Evolutionary conservation across 2,113 vertebrate species (phyloP), one percentile per base, ranked within the genome.

Genomic region (Microtus montanus): DNA sequence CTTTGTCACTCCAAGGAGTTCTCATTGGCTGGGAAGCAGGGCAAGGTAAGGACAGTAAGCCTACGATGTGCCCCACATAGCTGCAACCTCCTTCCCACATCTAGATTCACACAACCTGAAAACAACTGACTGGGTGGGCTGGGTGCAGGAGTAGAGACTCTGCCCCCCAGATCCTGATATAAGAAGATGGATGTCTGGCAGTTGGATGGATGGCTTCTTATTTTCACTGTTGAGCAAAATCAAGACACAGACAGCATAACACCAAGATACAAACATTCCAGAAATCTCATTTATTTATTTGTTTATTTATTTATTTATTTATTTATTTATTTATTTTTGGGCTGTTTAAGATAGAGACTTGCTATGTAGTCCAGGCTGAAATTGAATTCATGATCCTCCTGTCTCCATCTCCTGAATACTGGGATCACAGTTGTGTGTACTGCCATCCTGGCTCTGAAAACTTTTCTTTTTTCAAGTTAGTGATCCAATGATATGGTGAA

Each of bases 221-320:
- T 87, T 95, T 93, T 78, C 38, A 84, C 35, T 87, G 19, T 63
- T 70, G 90, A 35, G 28, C 86, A 87, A 70, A 64, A 73, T 26
- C 47, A 73, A 83, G 33, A 94, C 68, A 24, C 77, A 73, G 68
- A 74, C 41, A 73, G n/a, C 52, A 68, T 24, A 87, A 78, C 12
- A 19, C 38, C 49, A 85, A 90, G 41, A 94, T 28, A n/a, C 6
- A 71, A 20, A 80, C 47, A 90, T 66, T 80, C 74, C 73, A 47
- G 87, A 91, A 93, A 66, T 91, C 24, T 35, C 6, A 24, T 26
- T 86, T 49, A 49, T 86, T 86, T 70, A 49, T 86, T 86, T 52
- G n/a, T n/a, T 66, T 86, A 49, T 86, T 86, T 41, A 24, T 26
- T 86, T 49, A 49, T 86, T 86, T 70, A 49, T 86, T 86, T 52